Evolutionary conservation across 1,140 invertebrate genomes (phyloP), one percentile per base, ranked within the genome.

Genomic region (Rhagoletis pomonella): DNA sequence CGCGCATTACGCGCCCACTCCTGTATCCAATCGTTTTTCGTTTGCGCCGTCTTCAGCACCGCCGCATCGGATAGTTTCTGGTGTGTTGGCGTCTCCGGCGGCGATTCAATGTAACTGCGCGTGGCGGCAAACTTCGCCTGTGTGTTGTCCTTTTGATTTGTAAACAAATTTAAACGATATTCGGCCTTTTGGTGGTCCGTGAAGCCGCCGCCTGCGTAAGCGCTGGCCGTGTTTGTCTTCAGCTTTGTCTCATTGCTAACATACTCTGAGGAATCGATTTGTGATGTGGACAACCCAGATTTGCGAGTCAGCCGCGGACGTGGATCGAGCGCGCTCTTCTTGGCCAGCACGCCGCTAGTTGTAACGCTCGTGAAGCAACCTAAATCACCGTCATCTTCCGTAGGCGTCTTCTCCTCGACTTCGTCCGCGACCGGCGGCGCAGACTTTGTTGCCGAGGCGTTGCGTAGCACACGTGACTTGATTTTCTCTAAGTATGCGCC

Each of bases 221-320:
- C 85, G 84, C 81, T 47, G 0, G 84, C 67, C 29, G 90, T 89
- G 10, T 90, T 90, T 73, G 89, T 89, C 29, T 90, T 88, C 44
- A 92, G 17, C 86, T 92, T 92, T 50, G 90, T 90, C 89, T 92
- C 91, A 84, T 93, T 93, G 88, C 91, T 93, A 7, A 95, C 92
- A 84, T 95, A 95, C 89, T 95, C 94, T 0, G 94, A 95, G 88
- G 94, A 93, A 86, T 95, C 94, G 64, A 95, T 94, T 87, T 95
- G 94, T 0, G 94, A 95, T 90, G 95, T 95, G 2, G 95, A 95
- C 88, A 96, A 89, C 88, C 95, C 95, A 86, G 94, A 94, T 86
- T 93, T 93, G 4, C 94, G 88, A 14, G 89, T 90, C 87, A 90
- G 89, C 88, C 90, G 93, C 88, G 89, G 90, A 89, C 90, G 89